These are phyloP conservation scores for Athene cunicularia DNA, from an alignment of 2,113 vertebrate genomes.

Conservation along the genomic window DNA sequence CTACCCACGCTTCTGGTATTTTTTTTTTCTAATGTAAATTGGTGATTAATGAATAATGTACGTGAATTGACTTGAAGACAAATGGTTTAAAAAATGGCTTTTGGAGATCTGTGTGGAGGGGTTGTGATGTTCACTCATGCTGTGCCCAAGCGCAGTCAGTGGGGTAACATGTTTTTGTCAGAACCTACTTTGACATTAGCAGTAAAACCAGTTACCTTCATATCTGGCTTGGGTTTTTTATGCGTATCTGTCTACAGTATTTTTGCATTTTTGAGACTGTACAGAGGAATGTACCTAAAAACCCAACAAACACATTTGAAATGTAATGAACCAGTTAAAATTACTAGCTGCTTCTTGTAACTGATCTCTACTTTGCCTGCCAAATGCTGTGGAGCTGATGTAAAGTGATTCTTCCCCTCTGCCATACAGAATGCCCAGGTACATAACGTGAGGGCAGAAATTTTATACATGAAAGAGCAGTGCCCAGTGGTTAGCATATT, in stretches of 20 bases:
- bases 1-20: fast-evolving
- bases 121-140: neutral
- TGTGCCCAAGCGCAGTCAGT: neutral
- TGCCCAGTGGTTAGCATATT: neutral
- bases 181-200: neutral
- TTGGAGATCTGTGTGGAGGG: neutral
- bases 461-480: neutral
- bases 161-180: neutral
- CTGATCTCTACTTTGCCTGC: neutral
- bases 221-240: neutral
- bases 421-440: neutral
- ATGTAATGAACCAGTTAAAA: neutral
- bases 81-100: neutral
- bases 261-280: neutral
- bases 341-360: neutral
- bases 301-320: neutral
- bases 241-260: neutral
- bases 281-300: neutral
- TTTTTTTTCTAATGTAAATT: neutral
- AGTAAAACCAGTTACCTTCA: neutral
- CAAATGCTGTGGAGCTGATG: neutral
- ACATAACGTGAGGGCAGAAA: neutral
- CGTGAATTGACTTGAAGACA: neutral
- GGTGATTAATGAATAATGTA: neutral
- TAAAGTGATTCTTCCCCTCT: neutral